Base-by-base conservation (phyloP, 2,888 invertebrate species). In the Leptopilina drosophilae region DNA sequence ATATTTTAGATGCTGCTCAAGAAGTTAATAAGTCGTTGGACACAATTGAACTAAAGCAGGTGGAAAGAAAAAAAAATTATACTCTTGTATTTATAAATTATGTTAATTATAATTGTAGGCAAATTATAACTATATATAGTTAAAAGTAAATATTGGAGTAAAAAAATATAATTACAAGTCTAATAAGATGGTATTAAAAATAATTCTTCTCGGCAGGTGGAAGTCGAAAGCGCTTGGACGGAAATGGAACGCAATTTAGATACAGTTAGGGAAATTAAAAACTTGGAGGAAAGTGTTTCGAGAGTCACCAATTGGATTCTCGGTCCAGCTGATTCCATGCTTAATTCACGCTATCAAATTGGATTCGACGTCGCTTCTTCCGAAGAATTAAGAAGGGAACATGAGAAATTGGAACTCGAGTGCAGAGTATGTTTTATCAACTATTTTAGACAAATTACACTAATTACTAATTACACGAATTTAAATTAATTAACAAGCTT, bases 291-390 rank as follows among this genome's bases (percentile, higher is more conserved):
- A 86, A 95, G 95, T 56, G 94, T 95, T 81, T 93, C 94, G n/a
- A 93, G 94, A 90, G 96, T 96, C 56, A 95, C 95, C 26, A 95
- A 95, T 87, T 96, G 96, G 96, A 95, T 96, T 79, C 90, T 96
- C 76, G 95, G 95, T 56, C 95, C 95, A 76, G 97, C 96, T 2
- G 96, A 96, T 90, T 94, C 94, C 85, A 93, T 96, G 92, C 92
- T 96, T 75, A 95, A 95, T 84, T 94, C 95, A 0, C 94, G 95
- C 86, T 94, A 93, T 83, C 95, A 95, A 87, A 95, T 97, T 64
- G 96, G 96, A 7, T 95, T 94, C 87, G 95, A 96, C 87, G 94
- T 95, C 2, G 91, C 93, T 11, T 94, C 94, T n/a, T 96, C 96
- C 9, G 95, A 96, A 86, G 94, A 95, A 80, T 91, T 97, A 56